These are phyloP conservation scores for Zaprionus lineosus DNA, from an alignment of 2,888 invertebrate species.

Conservation along the genomic window DNA sequence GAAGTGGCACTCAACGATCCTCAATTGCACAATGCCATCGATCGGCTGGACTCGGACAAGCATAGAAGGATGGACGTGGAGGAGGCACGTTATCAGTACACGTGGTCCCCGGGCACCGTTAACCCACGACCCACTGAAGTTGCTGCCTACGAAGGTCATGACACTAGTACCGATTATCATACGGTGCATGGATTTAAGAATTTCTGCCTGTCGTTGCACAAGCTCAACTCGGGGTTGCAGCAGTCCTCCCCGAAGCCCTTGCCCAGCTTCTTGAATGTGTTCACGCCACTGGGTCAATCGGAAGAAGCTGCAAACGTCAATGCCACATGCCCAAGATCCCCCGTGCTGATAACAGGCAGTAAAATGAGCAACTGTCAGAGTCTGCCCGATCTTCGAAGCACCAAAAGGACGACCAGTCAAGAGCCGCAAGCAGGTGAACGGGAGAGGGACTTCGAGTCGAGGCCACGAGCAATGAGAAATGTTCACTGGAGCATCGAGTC, in stretches of 20 bases:
- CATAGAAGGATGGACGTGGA: slow-evolving; percentile 56
- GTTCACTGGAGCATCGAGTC: slow-evolving; percentile 44
- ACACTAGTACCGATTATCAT: not conserved
- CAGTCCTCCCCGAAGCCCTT: too few relatives aligned
- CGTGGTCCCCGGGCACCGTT: slow-evolving; percentile 69
- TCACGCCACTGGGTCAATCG: too few relatives aligned
- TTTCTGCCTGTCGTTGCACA: too few relatives aligned
- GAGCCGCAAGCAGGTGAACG: too few relatives aligned
- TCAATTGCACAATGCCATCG: slow-evolving; percentile 71
- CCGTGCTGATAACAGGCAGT: too few relatives aligned
- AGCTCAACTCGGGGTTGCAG: too few relatives aligned
- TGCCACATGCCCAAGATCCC: too few relatives aligned
- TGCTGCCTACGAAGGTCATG: not conserved
- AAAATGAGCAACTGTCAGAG: slow-evolving; percentile 27
- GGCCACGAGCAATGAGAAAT: slow-evolving; percentile 8
- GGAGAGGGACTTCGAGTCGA: not conserved
- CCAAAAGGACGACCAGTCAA: not conserved
- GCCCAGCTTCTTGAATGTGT: too few relatives aligned
- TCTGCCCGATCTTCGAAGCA: slow-evolving; percentile 40
- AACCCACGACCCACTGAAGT: not conserved
- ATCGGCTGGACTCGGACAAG: slow-evolving; percentile 56
- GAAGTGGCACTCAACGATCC: slow-evolving; percentile 83
- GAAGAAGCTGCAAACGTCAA: too few relatives aligned
- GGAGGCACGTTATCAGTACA: slow-evolving; percentile 51
- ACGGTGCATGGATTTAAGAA: too few relatives aligned